A percentile compares a stretch with the other conserved stretches of the same genome.
phyloP scores from a whole-genome alignment of 2,113 vertebrate species.

The Eudyptes chrysolophus region DNA sequence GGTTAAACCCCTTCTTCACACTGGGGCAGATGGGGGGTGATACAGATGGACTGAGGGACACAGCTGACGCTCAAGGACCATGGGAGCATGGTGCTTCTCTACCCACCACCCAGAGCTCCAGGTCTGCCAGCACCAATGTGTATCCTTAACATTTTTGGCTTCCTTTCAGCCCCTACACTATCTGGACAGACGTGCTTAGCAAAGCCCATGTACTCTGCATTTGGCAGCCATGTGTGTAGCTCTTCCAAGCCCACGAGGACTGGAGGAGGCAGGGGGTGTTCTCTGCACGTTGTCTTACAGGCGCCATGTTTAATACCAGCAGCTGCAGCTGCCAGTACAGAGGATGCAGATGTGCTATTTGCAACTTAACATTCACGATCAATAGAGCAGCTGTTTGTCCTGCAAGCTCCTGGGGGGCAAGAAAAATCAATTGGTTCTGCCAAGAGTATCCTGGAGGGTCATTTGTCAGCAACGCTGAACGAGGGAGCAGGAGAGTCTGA shows the following conservation, averaged over 20 bases:
- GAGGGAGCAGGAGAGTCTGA: not conserved
- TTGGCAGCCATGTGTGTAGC: not conserved
- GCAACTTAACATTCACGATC: not conserved
- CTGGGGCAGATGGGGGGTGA: rapidly evolving
- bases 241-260: not conserved
- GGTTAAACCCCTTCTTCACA: not conserved
- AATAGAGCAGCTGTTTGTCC: not conserved
- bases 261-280: not conserved
- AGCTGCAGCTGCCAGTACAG: not conserved
- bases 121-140: not conserved
- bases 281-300: not conserved
- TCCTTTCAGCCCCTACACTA: not conserved
- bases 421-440: constrained; percentile 24
- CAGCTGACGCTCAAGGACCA: not conserved
- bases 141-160: not conserved
- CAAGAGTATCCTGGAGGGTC: not conserved
- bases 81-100: not conserved
- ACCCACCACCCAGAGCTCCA: not conserved
- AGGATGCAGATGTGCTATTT: not conserved
- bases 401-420: not conserved
- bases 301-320: not conserved
- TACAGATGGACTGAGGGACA: not conserved
- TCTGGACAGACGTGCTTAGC: not conserved
- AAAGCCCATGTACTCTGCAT: not conserved
- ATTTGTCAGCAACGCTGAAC: not conserved